These are phyloP conservation scores for Paraplagusia blochii DNA, from an alignment of 2,113 vertebrate genomes.

Conservation along the genomic window DNA sequence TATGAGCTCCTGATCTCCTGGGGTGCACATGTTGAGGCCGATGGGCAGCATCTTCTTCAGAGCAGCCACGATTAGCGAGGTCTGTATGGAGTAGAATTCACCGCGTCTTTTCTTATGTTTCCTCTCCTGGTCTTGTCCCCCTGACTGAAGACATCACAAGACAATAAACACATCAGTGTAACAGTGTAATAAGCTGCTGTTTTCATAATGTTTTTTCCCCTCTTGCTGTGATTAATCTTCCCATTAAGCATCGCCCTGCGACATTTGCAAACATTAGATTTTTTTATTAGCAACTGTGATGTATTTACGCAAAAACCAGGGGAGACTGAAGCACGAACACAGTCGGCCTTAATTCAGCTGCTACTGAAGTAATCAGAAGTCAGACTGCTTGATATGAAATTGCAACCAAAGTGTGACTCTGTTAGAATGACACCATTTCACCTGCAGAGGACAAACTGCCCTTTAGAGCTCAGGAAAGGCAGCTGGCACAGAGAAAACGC, in stretches of 20 bases:
- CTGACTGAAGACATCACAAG: slow-evolving; percentile 77
- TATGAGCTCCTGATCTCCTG: slow-evolving; percentile 97
- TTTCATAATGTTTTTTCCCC: neutral
- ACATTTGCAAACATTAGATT: slow-evolving; percentile 16
- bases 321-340: slow-evolving; percentile 2
- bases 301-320: slow-evolving; percentile 35
- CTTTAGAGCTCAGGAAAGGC: slow-evolving; percentile 19
- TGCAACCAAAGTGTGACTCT: slow-evolving; percentile 14
- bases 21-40: slow-evolving; percentile 97
- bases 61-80: slow-evolving; percentile 94
- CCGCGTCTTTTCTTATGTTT: slow-evolving; percentile 93
- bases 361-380: slow-evolving; percentile 34
- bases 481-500: neutral
- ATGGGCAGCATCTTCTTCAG: slow-evolving; percentile 99
- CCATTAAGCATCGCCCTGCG: slow-evolving; percentile 12
- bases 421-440: slow-evolving; percentile 7
- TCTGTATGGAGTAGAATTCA: slow-evolving; percentile 96
- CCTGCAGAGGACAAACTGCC: neutral
- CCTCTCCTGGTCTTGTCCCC: slow-evolving; percentile 95
- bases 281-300: slow-evolving; percentile 12
- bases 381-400: slow-evolving; percentile 15
- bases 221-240: slow-evolving; percentile 14
- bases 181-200: slow-evolving; percentile 5
- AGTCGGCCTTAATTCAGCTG: slow-evolving; percentile 11
- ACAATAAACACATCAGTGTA: neutral